Base-by-base conservation (phyloP, 2,888 invertebrate genomes). In the Drosophila infuscata region DNA sequence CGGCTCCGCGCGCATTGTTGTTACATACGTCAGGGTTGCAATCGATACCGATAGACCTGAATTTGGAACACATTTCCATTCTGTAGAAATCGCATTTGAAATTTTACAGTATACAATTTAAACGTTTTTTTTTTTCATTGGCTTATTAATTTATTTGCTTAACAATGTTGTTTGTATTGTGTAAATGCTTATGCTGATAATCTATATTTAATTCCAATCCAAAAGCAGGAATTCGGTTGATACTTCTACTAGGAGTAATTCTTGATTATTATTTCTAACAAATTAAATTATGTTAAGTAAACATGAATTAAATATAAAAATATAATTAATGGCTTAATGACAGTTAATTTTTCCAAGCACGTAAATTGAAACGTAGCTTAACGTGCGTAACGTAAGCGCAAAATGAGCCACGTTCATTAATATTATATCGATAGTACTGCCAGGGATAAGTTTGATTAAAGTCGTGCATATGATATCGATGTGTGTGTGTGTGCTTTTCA, bases 1-100 rank as follows among this genome's bases (percentile, higher is more conserved):
- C 78, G 81, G 77, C n/a, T 32, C 46, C 57, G 77, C 79, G 81
- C 74, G 70, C 33, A 30, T 69, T 80, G 64, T 63, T 76, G 35
- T 58, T 54, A 25, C 25, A 33, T 32, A 6, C 7, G 51, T 38
- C 32, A 63, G 63, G 33, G 75, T 2, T 77, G 70, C 35, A 36
- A 57, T 52, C 65, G 52, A 64, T 58, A 52, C 25, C 36, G 30
- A 60, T 56, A 25, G 5, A 20, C 17, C 30, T 15, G 2, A 11
- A 20, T 20, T 20, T n/a, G n/a, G 8, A 30, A 11, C 15, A 15
- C 7, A n/a, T 17, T 29, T 12, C 3, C 3, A 43, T 4, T 25
- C 3, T n/a, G 8, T 20, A 12, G 12, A 29, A 35, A n/a, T 11
- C 30, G 30, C 7, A 30, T n/a, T 36, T 68, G n/a, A 36, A 36